Conservation (phyloP, 2,888 invertebrate species). For the Sussaba pulchella region DNA sequence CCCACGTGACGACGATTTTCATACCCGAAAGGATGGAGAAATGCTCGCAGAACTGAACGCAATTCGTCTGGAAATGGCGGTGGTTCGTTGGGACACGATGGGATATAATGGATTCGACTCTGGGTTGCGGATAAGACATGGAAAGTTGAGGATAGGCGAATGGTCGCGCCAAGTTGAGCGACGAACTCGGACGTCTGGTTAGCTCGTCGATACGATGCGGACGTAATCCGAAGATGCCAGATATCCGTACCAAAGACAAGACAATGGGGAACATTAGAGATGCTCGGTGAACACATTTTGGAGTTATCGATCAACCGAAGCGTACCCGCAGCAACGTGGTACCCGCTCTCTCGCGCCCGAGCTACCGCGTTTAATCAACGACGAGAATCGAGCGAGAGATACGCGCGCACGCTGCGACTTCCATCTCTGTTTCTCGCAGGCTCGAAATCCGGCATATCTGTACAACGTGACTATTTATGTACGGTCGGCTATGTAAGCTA, state of each 20-base stretch:
- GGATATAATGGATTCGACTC: conserved; percentile 9
- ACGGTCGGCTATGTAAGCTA: conserved; percentile 1
- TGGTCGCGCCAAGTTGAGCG: conserved; percentile 5
- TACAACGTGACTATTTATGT: conserved; percentile 24
- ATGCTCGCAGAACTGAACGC: neutral
- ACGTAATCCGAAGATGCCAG: conserved; percentile 62
- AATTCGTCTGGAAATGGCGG: conserved; percentile 6
- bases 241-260: conserved; percentile 73
- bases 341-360: conserved; percentile 51
- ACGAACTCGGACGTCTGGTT: conserved; percentile 41
- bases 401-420: conserved; percentile 8
- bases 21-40: neutral
- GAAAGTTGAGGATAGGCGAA: conserved; percentile 7
- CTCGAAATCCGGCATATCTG: conserved; percentile 39
- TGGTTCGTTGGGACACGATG: conserved; percentile 5
- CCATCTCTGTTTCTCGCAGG: conserved; percentile 20
- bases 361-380: conserved; percentile 62
- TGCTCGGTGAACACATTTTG: conserved; percentile 76
- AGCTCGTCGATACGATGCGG: conserved; percentile 43
- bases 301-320: conserved; percentile 77
- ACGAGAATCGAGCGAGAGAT: conserved; percentile 43
- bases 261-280: conserved; percentile 78
- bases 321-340: conserved; percentile 71
- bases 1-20: conserved; percentile 66
- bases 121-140: conserved; percentile 23